phyloP scores from a whole-genome alignment of 37 sponge, comb jelly and placozoan genomes.

The Chondrosia reniformis region DNA sequence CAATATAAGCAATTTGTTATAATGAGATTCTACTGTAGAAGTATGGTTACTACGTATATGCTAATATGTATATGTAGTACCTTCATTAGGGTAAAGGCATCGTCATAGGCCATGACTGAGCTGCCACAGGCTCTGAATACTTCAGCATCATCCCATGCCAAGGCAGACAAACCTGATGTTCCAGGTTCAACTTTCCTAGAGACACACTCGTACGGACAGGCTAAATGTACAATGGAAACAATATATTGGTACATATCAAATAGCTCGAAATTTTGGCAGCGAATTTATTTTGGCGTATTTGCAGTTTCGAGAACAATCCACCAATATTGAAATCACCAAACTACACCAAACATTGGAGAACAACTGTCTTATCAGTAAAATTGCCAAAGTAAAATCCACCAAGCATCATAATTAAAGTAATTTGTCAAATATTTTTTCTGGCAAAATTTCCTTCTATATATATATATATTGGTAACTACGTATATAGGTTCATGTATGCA shows the following conservation, averaged over 20 bases:
- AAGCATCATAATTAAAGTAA: too few relatives aligned
- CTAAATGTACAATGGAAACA: not conserved
- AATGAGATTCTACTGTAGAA: too few relatives aligned
- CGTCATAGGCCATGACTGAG: constrained; percentile 16
- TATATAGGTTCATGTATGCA: not conserved
- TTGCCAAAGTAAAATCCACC: too few relatives aligned
- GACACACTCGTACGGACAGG: not conserved
- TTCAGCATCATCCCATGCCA: constrained; percentile 26
- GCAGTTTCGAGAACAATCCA: not conserved
- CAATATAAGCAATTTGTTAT: too few relatives aligned
- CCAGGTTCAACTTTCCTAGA: not conserved
- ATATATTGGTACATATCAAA: not conserved
- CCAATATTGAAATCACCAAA: too few relatives aligned
- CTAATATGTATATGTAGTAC: not conserved
- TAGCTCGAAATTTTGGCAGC: too few relatives aligned
- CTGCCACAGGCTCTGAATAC: not conserved
- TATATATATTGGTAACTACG: not conserved
- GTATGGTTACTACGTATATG: not conserved
- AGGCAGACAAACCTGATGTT: not conserved
- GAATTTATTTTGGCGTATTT: not conserved
- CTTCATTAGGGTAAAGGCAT: constrained; percentile 30
- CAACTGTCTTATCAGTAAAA: too few relatives aligned
- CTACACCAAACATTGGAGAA: too few relatives aligned
- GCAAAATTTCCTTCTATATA: too few relatives aligned
- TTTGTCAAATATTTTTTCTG: too few relatives aligned